Evolutionary conservation across 2,113 vertebrate genomes (phyloP).

Genomic region (Atractosteus spatula): DNA sequence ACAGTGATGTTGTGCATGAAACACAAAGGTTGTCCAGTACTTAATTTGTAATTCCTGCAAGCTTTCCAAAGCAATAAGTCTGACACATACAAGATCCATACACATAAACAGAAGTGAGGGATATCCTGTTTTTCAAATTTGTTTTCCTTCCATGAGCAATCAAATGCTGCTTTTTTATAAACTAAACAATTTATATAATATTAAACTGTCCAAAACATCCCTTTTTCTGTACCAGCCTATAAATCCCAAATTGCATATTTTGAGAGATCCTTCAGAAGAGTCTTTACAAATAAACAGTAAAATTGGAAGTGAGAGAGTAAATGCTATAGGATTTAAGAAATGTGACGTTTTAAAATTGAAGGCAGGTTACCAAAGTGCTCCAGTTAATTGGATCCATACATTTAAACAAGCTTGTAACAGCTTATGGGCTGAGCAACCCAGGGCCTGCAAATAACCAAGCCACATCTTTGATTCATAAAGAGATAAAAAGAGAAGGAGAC

Average conservation of each 20-base stretch:
- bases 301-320: slow-evolving; percentile 21
- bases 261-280: background rate
- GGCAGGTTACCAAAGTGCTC: slow-evolving; percentile 12
- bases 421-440: slow-evolving; percentile 12
- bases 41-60: no score
- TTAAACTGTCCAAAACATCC: no score
- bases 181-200: no score
- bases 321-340: slow-evolving; percentile 12
- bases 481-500: slow-evolving; percentile 15
- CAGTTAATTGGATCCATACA: slow-evolving; percentile 20
- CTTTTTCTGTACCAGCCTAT: no score
- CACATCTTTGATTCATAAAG: slow-evolving; percentile 24
- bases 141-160: no score
- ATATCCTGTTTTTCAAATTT: no score
- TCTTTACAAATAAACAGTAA: slow-evolving; percentile 8
- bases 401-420: slow-evolving; percentile 15
- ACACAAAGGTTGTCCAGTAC: no score
- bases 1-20: no score
- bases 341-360: slow-evolving; percentile 25
- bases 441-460: slow-evolving; percentile 3
- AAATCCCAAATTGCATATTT: background rate
- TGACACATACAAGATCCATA: no score
- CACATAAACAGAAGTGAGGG: no score
- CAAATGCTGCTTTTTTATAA: no score
- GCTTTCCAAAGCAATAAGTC: no score